Base-by-base conservation (phyloP, 2,797 vertebrate genomes). In the Cossypha heuglini region DNA sequence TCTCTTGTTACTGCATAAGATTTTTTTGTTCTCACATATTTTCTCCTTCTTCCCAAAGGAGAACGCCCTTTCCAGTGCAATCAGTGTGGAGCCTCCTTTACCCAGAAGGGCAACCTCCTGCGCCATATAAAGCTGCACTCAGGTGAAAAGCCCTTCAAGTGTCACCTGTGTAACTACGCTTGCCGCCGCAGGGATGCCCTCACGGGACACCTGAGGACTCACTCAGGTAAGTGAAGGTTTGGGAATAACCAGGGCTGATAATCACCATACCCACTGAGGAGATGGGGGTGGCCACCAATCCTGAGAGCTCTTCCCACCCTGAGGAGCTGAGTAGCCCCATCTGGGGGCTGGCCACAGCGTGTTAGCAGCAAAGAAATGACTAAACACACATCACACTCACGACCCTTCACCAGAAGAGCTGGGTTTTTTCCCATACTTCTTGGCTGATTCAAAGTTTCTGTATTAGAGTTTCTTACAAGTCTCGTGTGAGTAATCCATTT, bases 81-180 rank as follows among this genome's bases (percentile, higher is more conserved):
- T 97, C 99, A 99, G 98, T 99, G 99, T 0, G 99, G 99, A 18
- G 99, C 99, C 85, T 99, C 99, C 43, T 99, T 99, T 95, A 99
- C 99, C 33, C 99, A 99, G 98, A 99, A 99, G 95, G 99, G 99
- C 62, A 99, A 99, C 98, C 98, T 99, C 80, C 98, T 99, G 72
- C 98, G 99, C 43, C 99, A 99, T 97, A 99, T 99, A 96, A 99
- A 99, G 98, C 98, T 99, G 73, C 99, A 99, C 91, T 99, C 99
- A 0, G 99, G 99, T 48, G 99, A 99, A 97, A 99, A 99, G 96
- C 99, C 99, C 91, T 99, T 99, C 98, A 99, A 99, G 96, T 99
- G 99, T 97, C 99, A 99, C 97, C 98, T 99, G 86, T 99, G 99
- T 97, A 99, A 99, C 98, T 99, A 99, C 0, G 99, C 99, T 86